Conservation (phyloP, 2,888 invertebrate species). For the Hypomecis punctinalis region DNA sequence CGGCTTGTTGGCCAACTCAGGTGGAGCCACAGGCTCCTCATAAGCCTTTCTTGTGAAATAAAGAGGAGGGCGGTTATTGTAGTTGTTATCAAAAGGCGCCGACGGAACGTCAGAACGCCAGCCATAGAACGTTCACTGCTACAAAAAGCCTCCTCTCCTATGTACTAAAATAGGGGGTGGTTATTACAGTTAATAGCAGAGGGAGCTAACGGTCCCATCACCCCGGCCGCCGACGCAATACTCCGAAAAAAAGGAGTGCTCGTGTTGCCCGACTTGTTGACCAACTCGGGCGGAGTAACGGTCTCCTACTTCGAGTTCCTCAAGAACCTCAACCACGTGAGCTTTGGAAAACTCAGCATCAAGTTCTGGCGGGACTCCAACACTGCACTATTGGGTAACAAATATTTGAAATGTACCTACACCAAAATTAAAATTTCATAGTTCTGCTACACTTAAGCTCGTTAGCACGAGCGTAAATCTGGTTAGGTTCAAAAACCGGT, state of each 20-base stretch:
- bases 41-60: no score
- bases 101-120: no score
- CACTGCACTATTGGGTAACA: slow-evolving; percentile 90
- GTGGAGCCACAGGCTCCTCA: slow-evolving; percentile 96
- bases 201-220: slow-evolving; percentile 96
- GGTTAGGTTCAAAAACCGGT: no score
- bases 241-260: slow-evolving; percentile 90
- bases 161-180: no score
- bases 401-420: no score
- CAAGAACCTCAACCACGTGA: slow-evolving; percentile 95
- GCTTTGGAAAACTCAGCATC: slow-evolving; percentile 93
- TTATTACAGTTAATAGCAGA: slow-evolving; percentile 90
- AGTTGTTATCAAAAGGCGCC: no score
- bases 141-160: no score
- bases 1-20: slow-evolving; percentile 90
- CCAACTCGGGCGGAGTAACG: slow-evolving; percentile 94
- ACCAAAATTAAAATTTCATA: no score
- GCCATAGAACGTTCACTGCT: no score
- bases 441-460: no score
- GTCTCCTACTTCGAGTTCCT: slow-evolving; percentile 97
- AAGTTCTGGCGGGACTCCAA: slow-evolving; percentile 95
- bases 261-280: slow-evolving; percentile 91
- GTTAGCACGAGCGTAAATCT: no score
- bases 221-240: slow-evolving; percentile 92
- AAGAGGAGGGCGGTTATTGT: no score